These are phyloP conservation scores for Falcaria lacertinaria DNA, from an alignment of 2,888 invertebrate species.

Conservation along the genomic window DNA sequence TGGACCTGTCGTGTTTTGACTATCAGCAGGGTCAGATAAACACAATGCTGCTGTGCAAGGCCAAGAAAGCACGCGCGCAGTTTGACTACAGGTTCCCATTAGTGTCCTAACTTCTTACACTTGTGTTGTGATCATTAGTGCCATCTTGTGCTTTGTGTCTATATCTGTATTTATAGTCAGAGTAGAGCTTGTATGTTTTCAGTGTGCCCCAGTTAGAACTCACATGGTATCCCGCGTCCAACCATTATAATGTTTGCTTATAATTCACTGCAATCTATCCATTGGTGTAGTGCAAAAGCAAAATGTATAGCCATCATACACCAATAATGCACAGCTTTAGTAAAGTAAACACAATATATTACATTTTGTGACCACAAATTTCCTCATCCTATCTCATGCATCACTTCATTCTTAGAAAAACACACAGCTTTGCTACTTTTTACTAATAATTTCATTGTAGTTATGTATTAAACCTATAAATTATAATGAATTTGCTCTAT, in stretches of 20 bases:
- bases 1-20: slow-evolving; percentile 91
- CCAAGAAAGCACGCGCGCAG: slow-evolving; percentile 84
- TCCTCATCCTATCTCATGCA: slow-evolving; percentile 20
- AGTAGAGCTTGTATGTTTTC: slow-evolving; percentile 39
- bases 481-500: background rate
- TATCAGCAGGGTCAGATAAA: slow-evolving; percentile 89
- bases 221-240: slow-evolving; percentile 6
- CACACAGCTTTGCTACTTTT: background rate
- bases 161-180: slow-evolving; percentile 35
- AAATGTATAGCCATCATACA: background rate
- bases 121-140: slow-evolving; percentile 76
- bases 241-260: background rate
- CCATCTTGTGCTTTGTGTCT: slow-evolving; percentile 66
- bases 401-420: slow-evolving; percentile 7
- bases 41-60: slow-evolving; percentile 84
- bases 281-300: slow-evolving; percentile 4
- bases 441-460: background rate
- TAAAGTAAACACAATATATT: too few relatives aligned
- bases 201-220: slow-evolving; percentile 32
- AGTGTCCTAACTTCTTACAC: slow-evolving; percentile 62
- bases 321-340: slow-evolving; percentile 23
- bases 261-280: background rate
- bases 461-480: background rate
- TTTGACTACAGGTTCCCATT: slow-evolving; percentile 83
- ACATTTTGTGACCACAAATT: slow-evolving; percentile 18